phyloP scores from a whole-genome alignment of 2,888 invertebrate species.

The Protonemura montana region DNA sequence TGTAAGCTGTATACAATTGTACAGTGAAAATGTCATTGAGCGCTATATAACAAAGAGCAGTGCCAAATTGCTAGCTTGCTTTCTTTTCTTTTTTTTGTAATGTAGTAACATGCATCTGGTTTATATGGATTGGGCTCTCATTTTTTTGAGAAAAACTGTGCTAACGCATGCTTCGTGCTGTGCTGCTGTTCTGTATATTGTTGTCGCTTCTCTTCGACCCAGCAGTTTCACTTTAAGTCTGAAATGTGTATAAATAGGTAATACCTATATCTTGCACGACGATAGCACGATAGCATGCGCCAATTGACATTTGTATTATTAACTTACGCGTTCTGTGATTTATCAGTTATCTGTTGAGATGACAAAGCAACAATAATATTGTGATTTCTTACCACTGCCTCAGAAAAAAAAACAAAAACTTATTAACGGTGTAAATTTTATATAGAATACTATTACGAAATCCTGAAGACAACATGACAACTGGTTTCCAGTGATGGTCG shows the following conservation, averaged over 20 bases:
- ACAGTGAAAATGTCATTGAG: not conserved
- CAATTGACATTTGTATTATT: not conserved
- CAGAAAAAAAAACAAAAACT: not conserved
- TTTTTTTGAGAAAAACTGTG: not conserved
- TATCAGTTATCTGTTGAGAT: not conserved
- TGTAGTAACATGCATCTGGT: not conserved
- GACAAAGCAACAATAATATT: constrained; percentile 12
- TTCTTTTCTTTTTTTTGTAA: not conserved
- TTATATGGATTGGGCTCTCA: not conserved
- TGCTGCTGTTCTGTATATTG: not conserved
- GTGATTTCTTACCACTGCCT: constrained; percentile 4
- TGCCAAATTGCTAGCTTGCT: constrained; percentile 7
- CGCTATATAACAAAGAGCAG: not conserved
- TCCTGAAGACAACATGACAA: not conserved
- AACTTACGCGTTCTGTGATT: not conserved
- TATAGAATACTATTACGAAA: not conserved
- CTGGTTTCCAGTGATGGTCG: not conserved
- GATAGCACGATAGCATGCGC: not conserved
- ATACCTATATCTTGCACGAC: too few species aligned
- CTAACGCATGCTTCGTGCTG: not conserved
- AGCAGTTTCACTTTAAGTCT: not conserved
- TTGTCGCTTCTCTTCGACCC: too few species aligned
- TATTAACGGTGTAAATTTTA: not conserved
- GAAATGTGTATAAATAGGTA: not conserved
- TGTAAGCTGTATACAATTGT: not conserved